Evolutionary conservation across 2,113 vertebrate species (phyloP).

Genomic region (Semicossyphus pulcher): DNA sequence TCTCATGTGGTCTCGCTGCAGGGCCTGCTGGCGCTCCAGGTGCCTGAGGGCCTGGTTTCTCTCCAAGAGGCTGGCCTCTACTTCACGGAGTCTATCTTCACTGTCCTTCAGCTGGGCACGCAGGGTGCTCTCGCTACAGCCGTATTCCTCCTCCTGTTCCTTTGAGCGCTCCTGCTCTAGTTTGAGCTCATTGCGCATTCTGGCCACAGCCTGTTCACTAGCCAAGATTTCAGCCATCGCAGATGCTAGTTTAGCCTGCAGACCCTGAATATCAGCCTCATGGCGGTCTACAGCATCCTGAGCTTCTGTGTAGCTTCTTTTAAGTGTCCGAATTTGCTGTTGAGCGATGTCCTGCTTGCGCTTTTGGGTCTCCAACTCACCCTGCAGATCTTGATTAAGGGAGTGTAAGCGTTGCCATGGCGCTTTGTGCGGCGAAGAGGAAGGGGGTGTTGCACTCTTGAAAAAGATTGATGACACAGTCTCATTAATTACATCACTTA

Average conservation of each 20-base stretch:
- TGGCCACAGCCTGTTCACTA: conserved; percentile 91
- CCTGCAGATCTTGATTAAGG: conserved; percentile 93
- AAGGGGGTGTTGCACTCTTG: conserved; percentile 87
- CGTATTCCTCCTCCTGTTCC: conserved; percentile 90
- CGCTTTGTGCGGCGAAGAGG: conserved; percentile 85
- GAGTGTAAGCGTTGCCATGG: conserved; percentile 93
- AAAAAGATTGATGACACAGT: conserved; percentile 94
- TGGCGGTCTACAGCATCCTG: conserved; percentile 91
- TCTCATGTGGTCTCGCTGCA: conserved; percentile 90
- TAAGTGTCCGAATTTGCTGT: conserved; percentile 91
- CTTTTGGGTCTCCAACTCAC: conserved; percentile 91
- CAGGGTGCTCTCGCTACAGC: conserved; percentile 83
- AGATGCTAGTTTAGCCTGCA: conserved; percentile 89
- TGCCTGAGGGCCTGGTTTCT: conserved; percentile 91
- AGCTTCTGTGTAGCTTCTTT: conserved; percentile 92
- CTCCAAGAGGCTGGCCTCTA: conserved; percentile 90
- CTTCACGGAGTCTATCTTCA: conserved; percentile 90
- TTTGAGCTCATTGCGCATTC: conserved; percentile 91
- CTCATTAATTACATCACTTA: conserved; percentile 90
- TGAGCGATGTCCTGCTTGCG: conserved; percentile 90
- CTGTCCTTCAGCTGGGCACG: conserved; percentile 90
- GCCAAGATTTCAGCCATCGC: conserved; percentile 90
- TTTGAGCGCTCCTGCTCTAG: conserved; percentile 88
- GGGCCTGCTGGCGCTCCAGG: conserved; percentile 90
- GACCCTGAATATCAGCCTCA: conserved; percentile 89